These are phyloP conservation scores for Colius striatus DNA, from an alignment of 2,113 vertebrate genomes.

Conservation along the genomic window DNA sequence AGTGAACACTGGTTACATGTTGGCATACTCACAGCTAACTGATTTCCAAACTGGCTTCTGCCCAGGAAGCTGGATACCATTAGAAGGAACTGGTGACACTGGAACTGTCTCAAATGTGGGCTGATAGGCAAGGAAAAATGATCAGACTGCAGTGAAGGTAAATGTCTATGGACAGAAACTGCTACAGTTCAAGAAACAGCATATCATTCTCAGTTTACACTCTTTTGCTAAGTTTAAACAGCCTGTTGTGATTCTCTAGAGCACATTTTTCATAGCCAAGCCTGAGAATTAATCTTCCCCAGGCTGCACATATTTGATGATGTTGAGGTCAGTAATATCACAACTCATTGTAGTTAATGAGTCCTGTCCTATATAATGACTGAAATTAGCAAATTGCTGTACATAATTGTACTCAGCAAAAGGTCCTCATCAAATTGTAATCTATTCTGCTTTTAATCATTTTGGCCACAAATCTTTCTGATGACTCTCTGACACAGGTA, in stretches of 20 bases:
- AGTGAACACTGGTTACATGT: not conserved
- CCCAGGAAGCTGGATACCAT: conserved; percentile 70
- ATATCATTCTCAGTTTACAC: not conserved
- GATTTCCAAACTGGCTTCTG: conserved; percentile 68
- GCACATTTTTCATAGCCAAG: not conserved
- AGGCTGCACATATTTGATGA: not conserved
- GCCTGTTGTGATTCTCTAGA: not conserved
- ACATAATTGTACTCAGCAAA: not conserved
- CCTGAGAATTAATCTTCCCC: not conserved
- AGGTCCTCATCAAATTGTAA: not conserved
- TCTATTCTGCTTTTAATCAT: not conserved
- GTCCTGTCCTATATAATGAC: not conserved
- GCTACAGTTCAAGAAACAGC: conserved; percentile 30
- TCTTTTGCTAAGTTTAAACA: not conserved
- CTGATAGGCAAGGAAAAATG: conserved; percentile 66
- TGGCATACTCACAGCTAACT: conserved; percentile 73
- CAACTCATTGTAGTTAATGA: not conserved
- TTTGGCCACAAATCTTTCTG: not conserved
- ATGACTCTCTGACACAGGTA: not conserved
- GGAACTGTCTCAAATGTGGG: conserved; percentile 75
- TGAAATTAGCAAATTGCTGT: conserved; percentile 36
- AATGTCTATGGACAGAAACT: not conserved
- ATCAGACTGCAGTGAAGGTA: conserved; percentile 44
- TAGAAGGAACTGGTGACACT: conserved; percentile 72
- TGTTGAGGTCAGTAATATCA: not conserved